Percentiles rank a stretch among this genome's conserved stretches.
phyloP scores from a whole-genome alignment of 1,140 invertebrate species.

The Psix sp. region DNA sequence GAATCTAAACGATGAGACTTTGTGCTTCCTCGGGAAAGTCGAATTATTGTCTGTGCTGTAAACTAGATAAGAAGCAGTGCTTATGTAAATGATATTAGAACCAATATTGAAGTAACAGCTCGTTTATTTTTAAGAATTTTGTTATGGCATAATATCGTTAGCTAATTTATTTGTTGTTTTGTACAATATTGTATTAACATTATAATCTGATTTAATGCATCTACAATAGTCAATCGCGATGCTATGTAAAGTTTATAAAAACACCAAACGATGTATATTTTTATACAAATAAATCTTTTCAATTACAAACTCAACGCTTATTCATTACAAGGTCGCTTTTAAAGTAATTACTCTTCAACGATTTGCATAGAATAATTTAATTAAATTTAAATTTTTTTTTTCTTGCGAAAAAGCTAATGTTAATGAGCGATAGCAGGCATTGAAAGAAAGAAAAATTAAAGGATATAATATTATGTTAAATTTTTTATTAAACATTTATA shows the following conservation, averaged over 20 bases:
- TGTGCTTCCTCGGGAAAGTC: slow-evolving; percentile 10
- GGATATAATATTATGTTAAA: neutral
- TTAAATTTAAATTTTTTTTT: no score
- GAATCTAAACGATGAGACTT: neutral
- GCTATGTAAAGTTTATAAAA: slow-evolving; percentile 5
- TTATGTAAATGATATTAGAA: slow-evolving; percentile 7
- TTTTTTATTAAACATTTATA: no score
- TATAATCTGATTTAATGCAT: neutral
- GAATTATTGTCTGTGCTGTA: slow-evolving; percentile 2
- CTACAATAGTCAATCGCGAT: neutral
- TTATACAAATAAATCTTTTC: slow-evolving; percentile 13
- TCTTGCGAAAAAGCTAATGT: no score
- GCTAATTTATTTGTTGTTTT: slow-evolving; percentile 8
- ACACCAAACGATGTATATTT: slow-evolving; percentile 12
- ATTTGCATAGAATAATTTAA: no score
- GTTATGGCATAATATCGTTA: neutral
- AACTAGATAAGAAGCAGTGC: slow-evolving; percentile 10
- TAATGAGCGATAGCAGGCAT: no score
- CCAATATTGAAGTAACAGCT: slow-evolving; percentile 4
- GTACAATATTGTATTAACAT: slow-evolving; percentile 5
- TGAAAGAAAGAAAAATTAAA: no score
- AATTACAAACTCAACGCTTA: no score
- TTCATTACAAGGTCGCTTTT: no score
- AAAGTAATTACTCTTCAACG: no score
- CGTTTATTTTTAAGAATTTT: slow-evolving; percentile 1